phyloP scores from a whole-genome alignment of 2,797 vertebrate species.

The Danionella dracula region DNA sequence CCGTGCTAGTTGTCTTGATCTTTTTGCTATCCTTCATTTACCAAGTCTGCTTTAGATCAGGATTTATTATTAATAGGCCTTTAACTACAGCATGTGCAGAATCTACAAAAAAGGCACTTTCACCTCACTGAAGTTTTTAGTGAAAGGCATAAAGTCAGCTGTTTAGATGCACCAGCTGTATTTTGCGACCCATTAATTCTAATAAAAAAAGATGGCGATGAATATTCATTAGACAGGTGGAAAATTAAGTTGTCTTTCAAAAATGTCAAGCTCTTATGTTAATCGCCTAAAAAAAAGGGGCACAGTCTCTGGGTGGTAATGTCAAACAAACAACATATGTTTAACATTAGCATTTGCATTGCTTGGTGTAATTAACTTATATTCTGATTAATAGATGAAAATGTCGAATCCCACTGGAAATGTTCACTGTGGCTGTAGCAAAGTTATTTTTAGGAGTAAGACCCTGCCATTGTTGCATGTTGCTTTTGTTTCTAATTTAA shows the following conservation, averaged over 20 bases:
- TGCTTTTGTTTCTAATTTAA: too few species aligned
- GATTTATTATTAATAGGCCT: not conserved
- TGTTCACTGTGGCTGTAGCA: too few species aligned
- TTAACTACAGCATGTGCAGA: not conserved
- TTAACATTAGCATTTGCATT: slow-evolving; percentile 13
- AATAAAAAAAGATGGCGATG: not conserved
- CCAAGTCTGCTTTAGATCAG: not conserved
- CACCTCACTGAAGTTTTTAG: not conserved
- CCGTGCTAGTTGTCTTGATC: not conserved
- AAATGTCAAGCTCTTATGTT: slow-evolving; percentile 25
- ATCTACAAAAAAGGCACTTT: not conserved
- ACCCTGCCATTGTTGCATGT: too few species aligned
- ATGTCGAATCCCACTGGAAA: not conserved
- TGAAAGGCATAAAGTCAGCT: slow-evolving; percentile 10
- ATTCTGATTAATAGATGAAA: slow-evolving; percentile 7
- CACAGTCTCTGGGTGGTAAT: not conserved
- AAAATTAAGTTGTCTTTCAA: slow-evolving; percentile 34
- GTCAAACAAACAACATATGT: slow-evolving; percentile 24
- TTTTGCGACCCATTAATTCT: slow-evolving; percentile 35
- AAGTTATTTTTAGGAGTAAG: too few species aligned
- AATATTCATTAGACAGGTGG: slow-evolving; percentile 41
- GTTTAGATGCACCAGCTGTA: slow-evolving; percentile 21
- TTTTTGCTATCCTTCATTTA: not conserved
- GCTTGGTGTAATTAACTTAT: slow-evolving; percentile 12
- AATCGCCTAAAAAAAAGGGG: slow-evolving; percentile 15